Percentiles rank a stretch among this genome's conserved stretches.
Conservation (phyloP, 1,140 invertebrate genomes). For the Gryllus bimaculatus region DNA sequence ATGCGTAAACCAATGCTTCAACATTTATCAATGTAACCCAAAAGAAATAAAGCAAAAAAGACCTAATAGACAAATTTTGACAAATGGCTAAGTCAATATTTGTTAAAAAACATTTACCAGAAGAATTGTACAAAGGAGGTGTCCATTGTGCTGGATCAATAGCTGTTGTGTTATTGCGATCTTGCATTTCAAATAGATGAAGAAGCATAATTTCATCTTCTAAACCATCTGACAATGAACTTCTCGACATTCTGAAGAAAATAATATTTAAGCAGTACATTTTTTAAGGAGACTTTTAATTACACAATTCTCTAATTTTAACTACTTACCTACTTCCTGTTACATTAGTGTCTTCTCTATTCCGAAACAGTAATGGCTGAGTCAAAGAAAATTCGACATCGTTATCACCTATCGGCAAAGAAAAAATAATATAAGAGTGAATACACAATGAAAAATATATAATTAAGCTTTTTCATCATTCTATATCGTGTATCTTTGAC, state of each 20-base stretch:
- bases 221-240: slow-evolving; percentile 25
- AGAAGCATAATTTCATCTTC: slow-evolving; percentile 44
- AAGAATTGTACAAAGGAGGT: not conserved
- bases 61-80: not conserved
- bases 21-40: not conserved
- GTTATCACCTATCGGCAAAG: slow-evolving; percentile 51
- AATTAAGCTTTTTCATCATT: no score
- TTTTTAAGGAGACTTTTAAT: not conserved
- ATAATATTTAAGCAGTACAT: not conserved
- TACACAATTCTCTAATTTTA: not conserved
- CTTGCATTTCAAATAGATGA: slow-evolving; percentile 42
- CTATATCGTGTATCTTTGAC: no score
- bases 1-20: not conserved
- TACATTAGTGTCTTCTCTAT: slow-evolving; percentile 14
- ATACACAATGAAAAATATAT: no score
- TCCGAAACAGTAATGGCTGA: slow-evolving; percentile 31
- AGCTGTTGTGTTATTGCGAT: slow-evolving; percentile 28
- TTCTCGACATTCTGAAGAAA: slow-evolving; percentile 11
- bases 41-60: not conserved
- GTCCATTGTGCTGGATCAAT: slow-evolving; percentile 10
- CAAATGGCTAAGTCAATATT: not conserved
- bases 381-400: slow-evolving; percentile 52
- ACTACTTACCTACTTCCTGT: not conserved
- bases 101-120: slow-evolving; percentile 10
- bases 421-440: slow-evolving; percentile 10